These are phyloP conservation scores for Quiscalus mexicanus DNA, from an alignment of 2,113 vertebrate genomes.

Conservation along the genomic window DNA sequence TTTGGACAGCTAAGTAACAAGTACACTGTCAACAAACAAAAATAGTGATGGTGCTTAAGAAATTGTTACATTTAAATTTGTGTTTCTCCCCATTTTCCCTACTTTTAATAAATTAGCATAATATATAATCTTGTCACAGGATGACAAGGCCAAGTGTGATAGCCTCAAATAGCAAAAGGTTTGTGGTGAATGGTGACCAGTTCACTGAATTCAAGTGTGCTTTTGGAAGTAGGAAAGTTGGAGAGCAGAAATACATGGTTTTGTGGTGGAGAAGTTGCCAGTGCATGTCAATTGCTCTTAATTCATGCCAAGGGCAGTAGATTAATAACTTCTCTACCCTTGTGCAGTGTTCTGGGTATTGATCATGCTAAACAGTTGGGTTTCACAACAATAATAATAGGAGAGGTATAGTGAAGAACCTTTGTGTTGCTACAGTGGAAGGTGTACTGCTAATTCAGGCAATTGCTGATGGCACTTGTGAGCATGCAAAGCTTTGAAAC, in stretches of 20 bases:
- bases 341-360: not conserved
- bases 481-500: conserved; percentile 25
- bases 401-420: not conserved
- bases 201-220: not conserved
- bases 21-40: not conserved
- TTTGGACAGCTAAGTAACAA: not conserved
- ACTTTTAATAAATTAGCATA: not conserved
- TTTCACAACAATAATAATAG: not conserved
- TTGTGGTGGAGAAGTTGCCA: not conserved
- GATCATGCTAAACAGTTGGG: not conserved
- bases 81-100: not conserved
- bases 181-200: not conserved
- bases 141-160: not conserved
- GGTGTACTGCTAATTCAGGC: not conserved
- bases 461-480: not conserved
- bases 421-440: not conserved
- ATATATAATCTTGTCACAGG: not conserved
- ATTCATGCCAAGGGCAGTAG: not conserved
- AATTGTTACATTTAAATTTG: not conserved
- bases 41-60: not conserved
- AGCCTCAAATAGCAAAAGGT: not conserved
- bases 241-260: not conserved
- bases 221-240: not conserved
- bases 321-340: not conserved
- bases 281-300: not conserved